Percentiles rank a stretch among this genome's conserved stretches.
phyloP scores from a whole-genome alignment of 2,888 invertebrate genomes.

The Psococerastis gibbosa region DNA sequence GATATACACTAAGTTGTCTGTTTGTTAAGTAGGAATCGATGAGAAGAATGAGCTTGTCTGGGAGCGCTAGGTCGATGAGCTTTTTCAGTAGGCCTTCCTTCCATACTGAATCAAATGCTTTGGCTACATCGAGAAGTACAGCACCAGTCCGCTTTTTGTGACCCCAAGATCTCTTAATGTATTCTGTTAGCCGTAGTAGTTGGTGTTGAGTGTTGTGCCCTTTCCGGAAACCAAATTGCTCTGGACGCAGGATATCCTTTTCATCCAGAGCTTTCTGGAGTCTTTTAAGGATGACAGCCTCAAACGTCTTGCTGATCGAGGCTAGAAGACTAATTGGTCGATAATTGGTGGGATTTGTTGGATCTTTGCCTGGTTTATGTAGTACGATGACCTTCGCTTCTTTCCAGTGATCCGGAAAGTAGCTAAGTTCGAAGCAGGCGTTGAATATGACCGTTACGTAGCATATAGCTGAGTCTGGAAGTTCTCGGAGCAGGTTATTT shows the following conservation, averaged over 20 bases:
- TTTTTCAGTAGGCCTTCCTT: conserved; percentile 20
- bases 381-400: conserved; percentile 16
- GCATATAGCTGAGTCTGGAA: conserved; percentile 3
- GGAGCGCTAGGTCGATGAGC: conserved; percentile 13
- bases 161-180: conserved; percentile 18
- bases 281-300: conserved; percentile 16
- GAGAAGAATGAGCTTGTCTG: not conserved
- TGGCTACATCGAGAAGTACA: conserved; percentile 20
- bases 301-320: conserved; percentile 18
- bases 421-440: not conserved
- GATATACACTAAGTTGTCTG: not conserved
- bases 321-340: conserved; percentile 19
- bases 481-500: not conserved
- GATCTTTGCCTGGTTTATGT: no score
- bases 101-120: conserved; percentile 23
- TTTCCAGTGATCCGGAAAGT: conserved; percentile 19
- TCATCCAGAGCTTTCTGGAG: no score
- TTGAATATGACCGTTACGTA: conserved; percentile 10
- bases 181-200: conserved; percentile 18
- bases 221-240: no score
- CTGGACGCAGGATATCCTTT: no score
- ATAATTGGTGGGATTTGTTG: conserved; percentile 17
- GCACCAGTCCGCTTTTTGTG: conserved; percentile 18
- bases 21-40: not conserved
- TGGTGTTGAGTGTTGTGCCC: no score